Conservation (phyloP, 2,797 vertebrate genomes). For the Naso thynnoides region DNA sequence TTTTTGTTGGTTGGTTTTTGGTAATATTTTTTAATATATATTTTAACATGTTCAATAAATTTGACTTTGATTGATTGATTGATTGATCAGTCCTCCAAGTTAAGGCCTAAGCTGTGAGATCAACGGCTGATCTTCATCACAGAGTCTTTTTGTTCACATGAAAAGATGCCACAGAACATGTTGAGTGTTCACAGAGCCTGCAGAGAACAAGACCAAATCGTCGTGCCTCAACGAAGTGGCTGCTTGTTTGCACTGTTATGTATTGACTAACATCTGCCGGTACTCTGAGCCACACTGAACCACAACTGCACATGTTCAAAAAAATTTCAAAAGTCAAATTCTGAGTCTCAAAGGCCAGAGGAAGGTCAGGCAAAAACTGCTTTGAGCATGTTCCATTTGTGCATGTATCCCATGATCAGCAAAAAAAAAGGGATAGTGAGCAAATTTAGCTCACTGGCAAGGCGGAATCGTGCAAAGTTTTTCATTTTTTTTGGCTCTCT, state of each 20-base stretch:
- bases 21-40: too few species aligned
- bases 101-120: constrained; percentile 64
- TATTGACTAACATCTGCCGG: constrained; percentile 1
- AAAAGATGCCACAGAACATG: constrained; percentile 22
- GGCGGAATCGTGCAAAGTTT: constrained; percentile 41
- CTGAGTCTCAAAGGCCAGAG: constrained; percentile 44
- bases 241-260: neutral
- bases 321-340: constrained; percentile 19
- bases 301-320: constrained; percentile 15
- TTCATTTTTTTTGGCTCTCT: constrained; percentile 21
- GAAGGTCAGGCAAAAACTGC: constrained; percentile 37
- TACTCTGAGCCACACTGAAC: constrained; percentile 10
- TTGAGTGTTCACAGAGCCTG: neutral
- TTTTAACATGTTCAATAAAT: too few species aligned
- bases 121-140: constrained; percentile 16
- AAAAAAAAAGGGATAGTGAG: constrained; percentile 24
- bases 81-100: constrained; percentile 22
- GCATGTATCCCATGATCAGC: constrained; percentile 35
- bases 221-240: constrained; percentile 23
- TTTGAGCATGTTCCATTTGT: constrained; percentile 29
- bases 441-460: constrained; percentile 32
- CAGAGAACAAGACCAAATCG: constrained; percentile 5
- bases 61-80: too few species aligned
- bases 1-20: too few species aligned
- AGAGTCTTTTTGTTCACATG: constrained; percentile 21